Evolutionary conservation across 2,888 invertebrate genomes (phyloP).

Genomic region (Carabus problematicus): DNA sequence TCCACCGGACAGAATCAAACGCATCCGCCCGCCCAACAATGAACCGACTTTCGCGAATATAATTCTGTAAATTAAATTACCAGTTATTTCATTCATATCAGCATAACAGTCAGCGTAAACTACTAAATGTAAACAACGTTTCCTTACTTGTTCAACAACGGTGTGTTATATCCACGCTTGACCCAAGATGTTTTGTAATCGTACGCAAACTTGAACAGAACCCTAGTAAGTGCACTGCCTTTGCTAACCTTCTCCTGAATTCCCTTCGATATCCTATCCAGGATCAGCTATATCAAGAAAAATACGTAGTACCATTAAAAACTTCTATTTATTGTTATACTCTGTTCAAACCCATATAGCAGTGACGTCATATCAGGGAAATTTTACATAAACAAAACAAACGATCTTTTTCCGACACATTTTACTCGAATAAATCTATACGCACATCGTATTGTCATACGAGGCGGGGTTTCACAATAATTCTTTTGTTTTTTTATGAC

Average conservation of each 20-base stretch:
- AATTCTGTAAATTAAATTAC: slow-evolving; percentile 58
- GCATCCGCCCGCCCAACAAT: slow-evolving; percentile 87
- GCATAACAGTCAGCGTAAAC: neutral
- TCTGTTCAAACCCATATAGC: too few species aligned
- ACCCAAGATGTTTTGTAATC: slow-evolving; percentile 90
- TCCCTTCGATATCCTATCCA: slow-evolving; percentile 97
- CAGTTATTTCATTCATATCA: neutral
- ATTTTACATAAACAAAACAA: too few species aligned
- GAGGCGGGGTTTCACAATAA: too few species aligned
- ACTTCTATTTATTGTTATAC: too few species aligned
- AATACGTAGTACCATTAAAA: neutral
- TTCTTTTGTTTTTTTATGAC: too few species aligned
- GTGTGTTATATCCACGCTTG: slow-evolving; percentile 82
- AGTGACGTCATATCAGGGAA: too few species aligned
- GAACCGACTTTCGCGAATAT: slow-evolving; percentile 63
- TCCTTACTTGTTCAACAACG: slow-evolving; percentile 71
- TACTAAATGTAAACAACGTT: slow-evolving; percentile 15
- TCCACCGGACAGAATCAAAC: slow-evolving; percentile 91
- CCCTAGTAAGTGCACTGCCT: slow-evolving; percentile 78
- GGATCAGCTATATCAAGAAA: slow-evolving; percentile 81
- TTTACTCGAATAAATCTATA: too few species aligned
- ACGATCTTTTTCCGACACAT: too few species aligned
- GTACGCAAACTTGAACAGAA: slow-evolving; percentile 93
- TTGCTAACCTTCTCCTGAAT: slow-evolving; percentile 93
- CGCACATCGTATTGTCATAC: too few species aligned